Evolutionary conservation across 1,140 invertebrate genomes (phyloP), one percentile per base, ranked within the genome.

Genomic region (Saccostrea glomerata): DNA sequence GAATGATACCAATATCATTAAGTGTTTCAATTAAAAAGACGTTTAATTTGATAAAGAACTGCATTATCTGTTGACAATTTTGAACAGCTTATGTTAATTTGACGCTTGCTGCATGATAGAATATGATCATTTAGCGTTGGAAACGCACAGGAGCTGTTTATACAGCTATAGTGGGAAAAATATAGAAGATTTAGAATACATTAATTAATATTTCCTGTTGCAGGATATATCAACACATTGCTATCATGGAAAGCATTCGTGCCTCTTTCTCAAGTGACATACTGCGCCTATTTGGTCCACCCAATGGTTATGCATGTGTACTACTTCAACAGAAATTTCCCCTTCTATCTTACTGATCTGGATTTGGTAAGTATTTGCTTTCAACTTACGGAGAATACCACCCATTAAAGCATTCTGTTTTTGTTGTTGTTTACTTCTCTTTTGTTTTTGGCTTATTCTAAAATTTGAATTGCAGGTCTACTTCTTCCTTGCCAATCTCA

Each of bases 401-500:
- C 7, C 13, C 13, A 60, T 15, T 17, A 1, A 20, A 60, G 17
- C 20, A 17, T 63, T 63, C 17, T 2, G 17, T 13, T 13, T 60
- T 60, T 13, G n/a, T n/a, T n/a, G n/a, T n/a, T n/a, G n/a, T 60
- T n/a, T n/a, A n/a, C n/a, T 4, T 60, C 20, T 5, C n/a, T 30
- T 12, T 30, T 25, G 0, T 11, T 73, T 13, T 47, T 36, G 15
- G 15, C 30, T 77, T 36, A 40, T 0, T 13, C 9, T 77, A 9
- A 30, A 30, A 30, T 30, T 87, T 58, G 2, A 20, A 54, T 88
- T 88, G 1, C 86, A 92, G 92, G 87, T 90, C 11, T 90, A 86
- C 82, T 17, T 85, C 15, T 91, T 91, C 83, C 54, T 92, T 20
- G 88, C 84, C 40, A 85, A 86, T 56, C 82, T 94, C 13, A 87